phyloP scores from a whole-genome alignment of 2,888 invertebrate genomes.

The Neoitamus cyanurus region DNA sequence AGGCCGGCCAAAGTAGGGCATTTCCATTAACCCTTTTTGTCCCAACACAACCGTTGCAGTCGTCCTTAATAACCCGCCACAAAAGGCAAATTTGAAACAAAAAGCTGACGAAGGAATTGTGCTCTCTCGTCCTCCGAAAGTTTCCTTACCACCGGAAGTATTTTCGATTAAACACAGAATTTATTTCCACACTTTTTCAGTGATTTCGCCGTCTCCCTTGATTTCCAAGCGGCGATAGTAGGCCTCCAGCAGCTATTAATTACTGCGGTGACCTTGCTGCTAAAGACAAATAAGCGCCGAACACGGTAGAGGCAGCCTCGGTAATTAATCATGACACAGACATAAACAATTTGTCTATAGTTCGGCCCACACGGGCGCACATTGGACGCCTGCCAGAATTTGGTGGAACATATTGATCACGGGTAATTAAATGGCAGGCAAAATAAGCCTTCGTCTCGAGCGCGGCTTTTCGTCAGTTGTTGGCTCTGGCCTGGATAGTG shows the following conservation, averaged over 20 bases:
- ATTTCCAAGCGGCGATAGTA: neutral
- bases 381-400: neutral
- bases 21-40: constrained; percentile 1
- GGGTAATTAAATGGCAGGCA: neutral
- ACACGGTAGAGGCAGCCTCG: neutral
- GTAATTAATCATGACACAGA: constrained; percentile 1
- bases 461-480: neutral
- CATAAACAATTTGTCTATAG: constrained; percentile 1
- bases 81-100: neutral
- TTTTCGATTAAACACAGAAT: neutral
- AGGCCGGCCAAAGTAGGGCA: neutral
- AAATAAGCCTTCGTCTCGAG: neutral
- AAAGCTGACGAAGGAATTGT: neutral
- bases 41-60: neutral
- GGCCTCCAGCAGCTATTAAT: neutral
- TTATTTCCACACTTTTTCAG: neutral
- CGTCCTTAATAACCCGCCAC: neutral
- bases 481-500: neutral
- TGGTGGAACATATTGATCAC: neutral
- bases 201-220: neutral
- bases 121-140: neutral
- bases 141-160: neutral
- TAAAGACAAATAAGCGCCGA: neutral
- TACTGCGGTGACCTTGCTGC: neutral
- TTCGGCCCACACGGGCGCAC: neutral